Base-by-base conservation (phyloP, 2,113 vertebrate species). In the Sapayoa aenigma region DNA sequence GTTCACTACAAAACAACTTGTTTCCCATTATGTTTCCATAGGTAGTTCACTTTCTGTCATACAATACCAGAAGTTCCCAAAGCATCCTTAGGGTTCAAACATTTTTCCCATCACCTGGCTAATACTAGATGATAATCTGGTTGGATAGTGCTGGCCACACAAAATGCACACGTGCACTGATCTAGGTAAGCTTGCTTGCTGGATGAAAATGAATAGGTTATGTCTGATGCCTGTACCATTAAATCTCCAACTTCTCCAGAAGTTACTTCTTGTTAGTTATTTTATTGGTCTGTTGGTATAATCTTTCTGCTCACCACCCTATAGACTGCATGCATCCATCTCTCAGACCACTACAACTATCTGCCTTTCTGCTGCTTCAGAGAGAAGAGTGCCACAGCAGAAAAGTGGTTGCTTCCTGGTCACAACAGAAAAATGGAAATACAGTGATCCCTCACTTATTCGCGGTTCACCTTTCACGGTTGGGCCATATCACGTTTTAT, bases 141-240 rank as follows among this genome's bases (percentile, higher is more conserved):
- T 20, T 73, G 42, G 33, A 62, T 17, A 84, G 35, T 17, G 42
- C 55, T 77, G 10, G 50, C 77, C 27, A 85, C 74, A 14, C 35
- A 58, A 73, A 5, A 27, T 8, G 18, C 30, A 41, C 19, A 9
- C 0, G 1, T 55, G 31, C 9, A 1, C 11, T 42, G 31, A 74
- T 31, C 25, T 58, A 47, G 39, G 3, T 18, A 77, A 80, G 20
- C 25, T 44, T 90, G 14, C 35, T 59, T 33, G 42, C 35, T 72
- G 55, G 37, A 28, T 84, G 35, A 77, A 94, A 89, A 92, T 53
- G 56, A 69, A 33, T 0, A 55, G 5, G 9, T 33, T 68, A 53
- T 12, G 4, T 21, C 82, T 68, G 50, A 49, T 39, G 20, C 17
- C 76, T 8, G 47, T 24, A 44, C 62, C 56, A 37, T n/a, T 74